Conservation (phyloP, 2,113 vertebrate genomes). For the Anarrhichthys ocellatus region DNA sequence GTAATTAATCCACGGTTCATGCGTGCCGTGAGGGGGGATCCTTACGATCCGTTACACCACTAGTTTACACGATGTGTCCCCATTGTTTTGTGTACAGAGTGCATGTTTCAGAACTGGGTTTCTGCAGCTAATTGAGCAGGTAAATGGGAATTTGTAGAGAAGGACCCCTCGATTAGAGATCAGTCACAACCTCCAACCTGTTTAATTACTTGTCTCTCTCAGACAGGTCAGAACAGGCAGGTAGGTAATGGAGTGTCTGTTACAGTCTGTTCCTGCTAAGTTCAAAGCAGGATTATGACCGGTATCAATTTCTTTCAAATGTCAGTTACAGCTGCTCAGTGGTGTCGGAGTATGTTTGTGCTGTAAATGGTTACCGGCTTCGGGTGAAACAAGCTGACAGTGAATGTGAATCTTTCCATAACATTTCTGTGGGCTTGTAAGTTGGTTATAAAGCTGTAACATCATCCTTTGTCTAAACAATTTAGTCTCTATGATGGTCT, state of each 20-base stretch:
- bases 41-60: too few species aligned
- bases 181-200: not conserved
- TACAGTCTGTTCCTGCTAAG: not conserved
- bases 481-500: not conserved
- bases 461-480: not conserved
- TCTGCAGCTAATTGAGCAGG: not conserved
- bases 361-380: too few species aligned
- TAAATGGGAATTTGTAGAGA: not conserved
- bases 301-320: not conserved
- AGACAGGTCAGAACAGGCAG: too few species aligned
- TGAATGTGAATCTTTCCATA: not conserved
- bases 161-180: not conserved
- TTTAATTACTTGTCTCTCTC: not conserved
- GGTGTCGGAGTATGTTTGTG: too few species aligned
- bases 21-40: too few species aligned
- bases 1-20: too few species aligned
- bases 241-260: too few species aligned
- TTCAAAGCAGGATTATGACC: slow-evolving; percentile 4
- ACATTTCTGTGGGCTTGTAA: not conserved
- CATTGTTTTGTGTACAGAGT: not conserved
- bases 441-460: not conserved
- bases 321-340: too few species aligned
- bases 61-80: not conserved
- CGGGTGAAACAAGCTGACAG: too few species aligned
- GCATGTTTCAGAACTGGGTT: not conserved